Base-by-base conservation (phyloP, 2,113 vertebrate species). In the Egretta garzetta region DNA sequence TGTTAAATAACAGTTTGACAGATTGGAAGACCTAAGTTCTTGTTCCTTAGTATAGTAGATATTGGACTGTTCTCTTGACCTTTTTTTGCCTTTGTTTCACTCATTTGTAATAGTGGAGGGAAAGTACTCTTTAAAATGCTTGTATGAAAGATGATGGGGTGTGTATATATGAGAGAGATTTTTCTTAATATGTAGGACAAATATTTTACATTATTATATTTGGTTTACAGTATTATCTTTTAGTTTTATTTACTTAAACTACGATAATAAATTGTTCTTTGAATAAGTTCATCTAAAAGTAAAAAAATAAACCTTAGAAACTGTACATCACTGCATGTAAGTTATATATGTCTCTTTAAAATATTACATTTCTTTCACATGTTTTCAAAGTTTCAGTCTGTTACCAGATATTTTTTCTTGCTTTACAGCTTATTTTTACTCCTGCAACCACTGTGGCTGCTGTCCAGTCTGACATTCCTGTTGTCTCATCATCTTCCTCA, bases 381-480 rank as follows among this genome's bases (percentile, higher is more conserved):
- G 23, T 87, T 58, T 64, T 10, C 35, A 75, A 71, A 17, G 20
- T 70, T 76, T 89, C 39, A n/a, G 19, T 90, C 43, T 76, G 43
- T 93, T 73, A 83, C 33, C 9, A 10, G 43, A 3, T 64, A 7
- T 66, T 80, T 60, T 88, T 94, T 80, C 63, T 97, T 97, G 88
- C 86, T 98, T 97, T 94, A 96, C 98, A 99, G 99, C 98, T 99
- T 88, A 99, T 99, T 98, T 99, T 99, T 76, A 99, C 99, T 95
- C 99, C 99, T 94, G 98, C 99, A 33, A 99, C 99, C 97, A 99
- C 99, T 95, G 98, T 99, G 98, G 98, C 99, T 97, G 98, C 99
- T 97, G 99, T 99, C 96, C 99, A 99, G 96, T 99, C 99, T 97
- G 99, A 99, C 98, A 98, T 99, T 97, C 99, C 99, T 93, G 98